A percentile compares a stretch with the other conserved stretches of the same genome.
phyloP scores from a whole-genome alignment of 2,797 vertebrate species.

The Podarcis siculus region DNA sequence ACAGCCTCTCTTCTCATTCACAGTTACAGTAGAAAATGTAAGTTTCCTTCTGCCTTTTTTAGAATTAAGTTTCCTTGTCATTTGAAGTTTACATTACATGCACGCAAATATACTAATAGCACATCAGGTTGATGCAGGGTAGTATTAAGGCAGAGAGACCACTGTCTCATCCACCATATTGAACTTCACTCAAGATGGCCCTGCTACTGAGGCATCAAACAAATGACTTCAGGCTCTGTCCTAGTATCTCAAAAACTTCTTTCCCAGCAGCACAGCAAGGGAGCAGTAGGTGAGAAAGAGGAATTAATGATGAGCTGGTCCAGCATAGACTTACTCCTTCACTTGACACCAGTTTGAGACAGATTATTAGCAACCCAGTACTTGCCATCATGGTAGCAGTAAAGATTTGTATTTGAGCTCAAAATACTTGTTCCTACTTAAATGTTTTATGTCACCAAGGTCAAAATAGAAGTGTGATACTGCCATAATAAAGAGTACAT shows the following conservation, averaged over 20 bases:
- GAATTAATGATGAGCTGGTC: not conserved
- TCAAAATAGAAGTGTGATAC: not conserved
- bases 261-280: not conserved
- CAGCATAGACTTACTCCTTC: not conserved
- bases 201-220: not conserved
- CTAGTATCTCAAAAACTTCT: not conserved
- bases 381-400: not conserved
- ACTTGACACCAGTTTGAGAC: not conserved
- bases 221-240: not conserved
- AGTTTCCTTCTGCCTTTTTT: not conserved
- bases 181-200: not conserved
- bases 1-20: slow-evolving; percentile 35
- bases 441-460: not conserved
- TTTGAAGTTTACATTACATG: not conserved
- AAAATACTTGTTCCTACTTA: not conserved
- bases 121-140: not conserved
- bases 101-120: not conserved
- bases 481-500: not conserved
- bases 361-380: not conserved
- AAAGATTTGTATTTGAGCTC: not conserved
- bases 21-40: slow-evolving; percentile 46
- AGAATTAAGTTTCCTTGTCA: not conserved
- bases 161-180: not conserved
- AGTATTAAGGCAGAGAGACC: not conserved
- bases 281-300: not conserved